Base-by-base conservation (phyloP, 2,888 invertebrate species). In the Caenorhabditis virilis region DNA sequence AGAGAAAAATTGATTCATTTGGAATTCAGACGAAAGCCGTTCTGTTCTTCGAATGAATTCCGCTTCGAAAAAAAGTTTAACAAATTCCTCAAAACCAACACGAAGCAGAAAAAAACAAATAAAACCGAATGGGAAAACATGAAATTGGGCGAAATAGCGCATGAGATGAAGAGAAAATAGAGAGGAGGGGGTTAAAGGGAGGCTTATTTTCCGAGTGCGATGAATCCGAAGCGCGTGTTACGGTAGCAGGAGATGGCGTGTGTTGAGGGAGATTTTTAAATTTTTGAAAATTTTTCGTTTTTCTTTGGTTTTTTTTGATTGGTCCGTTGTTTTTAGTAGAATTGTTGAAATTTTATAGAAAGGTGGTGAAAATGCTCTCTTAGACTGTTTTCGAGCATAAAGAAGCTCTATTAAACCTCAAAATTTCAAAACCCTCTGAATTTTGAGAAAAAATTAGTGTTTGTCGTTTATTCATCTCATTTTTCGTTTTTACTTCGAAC, bases 191-290 rank as follows among this genome's bases (percentile, higher is more conserved):
- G 42, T 26, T 23, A 22, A 26, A 26, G 23, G 18, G 55, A 58
- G 49, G 33, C 23, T n/a, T n/a, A 9, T 30, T 30, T 30, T 30
- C 30, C 7, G 30, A 30, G 13, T 30, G 30, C 13, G 6, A 9
- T 30, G 2, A 36, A 45, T 23, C 54, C 30, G 6, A n/a, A 54
- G 55, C 45, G 25, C 30, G 5, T 3, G 35, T 18, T 61, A 61
- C 61, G 61, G 61, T 61, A 26, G 11, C 61, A 55, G 50, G 54
- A 41, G 42, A 23, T 61, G 54, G 38, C 15, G 4, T 13, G 41
- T 55, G 55, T 55, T 42, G 13, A 30, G 23, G 15, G n/a, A 23
- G 9, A 42, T 50, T 61, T 61, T 55, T 46, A 55, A 61, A 45
- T 61, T 51, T n/a, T n/a, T n/a, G n/a, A 50, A 20, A 47, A n/a